Evolutionary conservation across 2,113 vertebrate genomes (phyloP), one percentile per base, ranked within the genome.

Genomic region (Pterophyllum scalare): DNA sequence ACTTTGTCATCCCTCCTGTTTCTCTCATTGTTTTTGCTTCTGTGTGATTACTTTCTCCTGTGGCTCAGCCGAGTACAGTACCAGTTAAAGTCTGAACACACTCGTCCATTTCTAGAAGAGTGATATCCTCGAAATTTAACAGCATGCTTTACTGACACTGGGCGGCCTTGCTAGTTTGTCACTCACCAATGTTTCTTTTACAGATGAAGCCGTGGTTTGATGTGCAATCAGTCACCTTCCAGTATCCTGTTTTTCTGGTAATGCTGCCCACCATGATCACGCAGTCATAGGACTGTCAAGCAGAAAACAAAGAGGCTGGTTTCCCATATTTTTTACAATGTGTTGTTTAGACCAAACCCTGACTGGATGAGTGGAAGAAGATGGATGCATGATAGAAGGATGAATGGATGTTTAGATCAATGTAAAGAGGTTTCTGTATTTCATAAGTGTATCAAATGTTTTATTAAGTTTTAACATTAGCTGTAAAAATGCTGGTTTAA

Each of bases 171-270:
- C 7, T 11, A 70, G 24, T 49, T 82, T 84, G 12, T 38, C 58
- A 75, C 94, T 89, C 90, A 99, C 98, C 97, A 75, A 95, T 76
- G 14, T 87, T 94, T 72, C 93, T 94, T 89, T 98, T 97, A 89
- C 98, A 99, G 89, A 99, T 92, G 81, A 98, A 99, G 26, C 96
- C 95, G 6, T n/a, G 80, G 24, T 90, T 93, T 82, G 92, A 24
- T 38, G 91, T 2, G 83, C 98, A 99, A 1, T 93, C 91, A 11
- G 96, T 94, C 60, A 99, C 97, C 91, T 96, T 97, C 98, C 98
- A 99, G 6, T 89, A 76, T 52, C 98, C 97, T 6, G 92, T 94
- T 7, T 93, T 84, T 65, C 87, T 95, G 11, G 83, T 1, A 33
- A 82, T 64, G 2, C 22, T 90, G 24, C 94, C 96, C 82, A 94